phyloP scores from a whole-genome alignment of 1,140 invertebrate genomes.

The Bathynomus jamesi region DNA sequence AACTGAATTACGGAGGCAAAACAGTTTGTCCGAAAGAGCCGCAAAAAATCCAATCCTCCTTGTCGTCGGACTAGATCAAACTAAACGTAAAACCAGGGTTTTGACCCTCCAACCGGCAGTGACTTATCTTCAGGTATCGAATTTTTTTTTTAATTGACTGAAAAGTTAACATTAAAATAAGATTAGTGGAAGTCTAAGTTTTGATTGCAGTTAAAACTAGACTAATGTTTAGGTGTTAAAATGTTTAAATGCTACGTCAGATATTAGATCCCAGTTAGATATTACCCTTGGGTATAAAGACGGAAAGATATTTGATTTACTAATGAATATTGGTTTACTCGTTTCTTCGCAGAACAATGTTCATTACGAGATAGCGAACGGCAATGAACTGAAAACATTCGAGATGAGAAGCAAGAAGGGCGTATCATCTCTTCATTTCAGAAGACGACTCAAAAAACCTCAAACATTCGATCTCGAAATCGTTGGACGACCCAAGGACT shows the following conservation, averaged over 20 bases:
- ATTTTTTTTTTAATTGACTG: not conserved
- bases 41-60: slow-evolving; percentile 47
- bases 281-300: not conserved
- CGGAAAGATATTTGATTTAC: too few species aligned
- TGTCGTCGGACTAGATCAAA: slow-evolving; percentile 52
- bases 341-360: slow-evolving; percentile 51
- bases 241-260: not conserved
- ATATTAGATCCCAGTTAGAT: not conserved
- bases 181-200: not conserved
- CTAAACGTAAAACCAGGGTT: slow-evolving; percentile 54
- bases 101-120: slow-evolving; percentile 57
- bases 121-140: slow-evolving; percentile 41
- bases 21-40: slow-evolving; percentile 44
- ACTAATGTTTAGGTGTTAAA: not conserved
- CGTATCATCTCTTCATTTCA: slow-evolving; percentile 57
- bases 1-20: slow-evolving; percentile 20
- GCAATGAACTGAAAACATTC: slow-evolving; percentile 58
- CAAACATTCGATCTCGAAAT: slow-evolving; percentile 53
- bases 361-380: slow-evolving; percentile 56
- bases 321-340: too few species aligned
- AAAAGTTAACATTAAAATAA: not conserved
- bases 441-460: slow-evolving; percentile 49
- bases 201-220: not conserved
- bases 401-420: slow-evolving; percentile 56
- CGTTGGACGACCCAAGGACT: slow-evolving; percentile 28